A percentile compares a stretch with the other conserved stretches of the same genome.
Evolutionary conservation across 2,888 invertebrate species (phyloP).

Genomic region (Nasonia oneida): DNA sequence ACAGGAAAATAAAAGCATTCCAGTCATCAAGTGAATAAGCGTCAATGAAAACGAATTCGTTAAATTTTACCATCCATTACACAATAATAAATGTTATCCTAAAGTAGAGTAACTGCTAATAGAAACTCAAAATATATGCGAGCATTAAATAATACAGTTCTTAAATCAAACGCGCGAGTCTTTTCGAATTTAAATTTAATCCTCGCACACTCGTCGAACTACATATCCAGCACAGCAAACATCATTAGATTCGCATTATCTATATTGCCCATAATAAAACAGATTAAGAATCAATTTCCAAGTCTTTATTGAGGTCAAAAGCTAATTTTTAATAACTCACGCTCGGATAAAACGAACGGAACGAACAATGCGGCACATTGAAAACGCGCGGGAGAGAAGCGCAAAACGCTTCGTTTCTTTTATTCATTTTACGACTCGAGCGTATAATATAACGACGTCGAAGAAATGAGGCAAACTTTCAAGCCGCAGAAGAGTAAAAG

Average conservation of each 20-base stretch:
- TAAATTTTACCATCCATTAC: constrained; percentile 10
- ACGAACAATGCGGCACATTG: not conserved
- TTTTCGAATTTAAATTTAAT: not conserved
- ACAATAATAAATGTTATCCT: not conserved
- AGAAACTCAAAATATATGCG: not conserved
- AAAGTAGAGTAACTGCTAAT: not conserved
- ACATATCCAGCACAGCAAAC: not conserved
- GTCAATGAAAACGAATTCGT: not conserved
- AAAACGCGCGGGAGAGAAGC: not conserved
- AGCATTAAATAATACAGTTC: not conserved
- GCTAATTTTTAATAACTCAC: constrained; percentile 1
- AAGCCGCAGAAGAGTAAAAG: not conserved
- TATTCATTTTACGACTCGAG: constrained; percentile 1
- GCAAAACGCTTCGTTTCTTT: not conserved
- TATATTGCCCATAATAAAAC: constrained; percentile 1
- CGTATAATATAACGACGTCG: constrained; percentile 3
- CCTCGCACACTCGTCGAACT: not conserved
- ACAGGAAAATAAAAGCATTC: constrained; percentile 2
- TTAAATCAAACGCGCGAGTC: not conserved
- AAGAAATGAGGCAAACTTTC: not conserved
- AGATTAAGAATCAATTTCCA: constrained; percentile 10
- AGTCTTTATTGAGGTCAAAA: not conserved
- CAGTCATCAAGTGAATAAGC: too few relatives aligned
- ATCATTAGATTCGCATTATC: constrained; percentile 1
- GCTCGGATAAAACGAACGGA: not conserved